These are phyloP conservation scores for Drosophila burlai DNA, from an alignment of 1,140 invertebrate genomes.

Conservation along the genomic window DNA sequence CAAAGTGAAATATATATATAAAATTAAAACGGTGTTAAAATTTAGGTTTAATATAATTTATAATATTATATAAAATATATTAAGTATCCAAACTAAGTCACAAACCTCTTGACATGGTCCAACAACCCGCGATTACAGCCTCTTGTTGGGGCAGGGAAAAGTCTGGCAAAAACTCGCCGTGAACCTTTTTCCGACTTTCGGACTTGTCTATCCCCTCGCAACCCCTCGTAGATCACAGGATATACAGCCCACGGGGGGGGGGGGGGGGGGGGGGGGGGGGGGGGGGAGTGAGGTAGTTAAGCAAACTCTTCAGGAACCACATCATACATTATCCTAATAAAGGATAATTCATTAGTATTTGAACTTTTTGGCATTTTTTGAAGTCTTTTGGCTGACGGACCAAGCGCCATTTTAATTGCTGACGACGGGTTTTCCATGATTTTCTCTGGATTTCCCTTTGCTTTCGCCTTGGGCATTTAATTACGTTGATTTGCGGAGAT, in stretches of 20 bases:
- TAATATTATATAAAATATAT: background rate
- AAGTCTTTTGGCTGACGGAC: constrained; percentile 75
- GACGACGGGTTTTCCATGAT: constrained; percentile 9
- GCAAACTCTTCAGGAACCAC: constrained; percentile 81
- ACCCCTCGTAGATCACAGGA: constrained; percentile 14
- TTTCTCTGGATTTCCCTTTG: background rate
- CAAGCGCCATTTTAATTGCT: constrained; percentile 77
- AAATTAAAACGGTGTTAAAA: background rate
- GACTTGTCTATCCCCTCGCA: constrained; percentile 21
- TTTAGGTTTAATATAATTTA: background rate
- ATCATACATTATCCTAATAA: constrained; percentile 85
- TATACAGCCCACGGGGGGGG: background rate
- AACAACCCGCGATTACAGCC: background rate
- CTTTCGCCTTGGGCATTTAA: constrained; percentile 57
- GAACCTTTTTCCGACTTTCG: constrained; percentile 75
- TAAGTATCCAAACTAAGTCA: background rate
- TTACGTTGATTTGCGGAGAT: constrained; percentile 63
- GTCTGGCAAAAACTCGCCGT: constrained; percentile 37
- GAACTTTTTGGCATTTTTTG: constrained; percentile 84
- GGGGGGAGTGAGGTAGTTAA: constrained; percentile 34
- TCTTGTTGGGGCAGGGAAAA: constrained; percentile 14
- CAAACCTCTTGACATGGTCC: background rate
- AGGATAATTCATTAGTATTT: constrained; percentile 85
- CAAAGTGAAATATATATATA: background rate
- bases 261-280: constrained; percentile 18